Conservation (phyloP, 2,113 vertebrate genomes). For the Myiagra hebetior region DNA sequence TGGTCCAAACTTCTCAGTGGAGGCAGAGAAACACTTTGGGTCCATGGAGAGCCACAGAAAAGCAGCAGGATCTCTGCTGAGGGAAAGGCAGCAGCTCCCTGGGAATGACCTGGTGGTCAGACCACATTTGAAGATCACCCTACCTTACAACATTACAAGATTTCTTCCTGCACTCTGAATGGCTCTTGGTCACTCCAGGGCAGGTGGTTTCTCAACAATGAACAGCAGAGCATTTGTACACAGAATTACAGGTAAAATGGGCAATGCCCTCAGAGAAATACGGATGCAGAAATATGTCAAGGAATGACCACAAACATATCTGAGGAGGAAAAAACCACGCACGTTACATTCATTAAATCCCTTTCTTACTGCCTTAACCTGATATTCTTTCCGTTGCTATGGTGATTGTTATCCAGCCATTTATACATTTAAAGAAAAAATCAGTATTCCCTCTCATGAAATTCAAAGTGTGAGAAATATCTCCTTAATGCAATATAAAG, state of each 20-base stretch:
- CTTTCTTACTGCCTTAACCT: not conserved
- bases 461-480: constrained; percentile 21
- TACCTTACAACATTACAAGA: not conserved
- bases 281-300: not conserved
- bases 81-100: not conserved
- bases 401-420: constrained; percentile 36
- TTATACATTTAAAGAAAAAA: constrained; percentile 46
- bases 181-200: not conserved
- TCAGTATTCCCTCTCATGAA: constrained; percentile 22
- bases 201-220: not conserved
- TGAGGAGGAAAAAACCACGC: not conserved
- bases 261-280: not conserved
- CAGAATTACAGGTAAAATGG: not conserved
- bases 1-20: not conserved
- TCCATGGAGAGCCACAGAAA: not conserved
- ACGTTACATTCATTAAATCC: not conserved
- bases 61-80: not conserved
- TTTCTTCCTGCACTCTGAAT: not conserved
- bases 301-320: not conserved
- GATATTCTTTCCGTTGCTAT: constrained; percentile 20
- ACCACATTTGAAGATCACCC: not conserved
- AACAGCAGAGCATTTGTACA: not conserved
- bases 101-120: not conserved
- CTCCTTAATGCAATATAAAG: constrained; percentile 20
- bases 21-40: not conserved